Evolutionary conservation across 2,888 invertebrate species (phyloP).

Genomic region (Lacanobia wlatinum): DNA sequence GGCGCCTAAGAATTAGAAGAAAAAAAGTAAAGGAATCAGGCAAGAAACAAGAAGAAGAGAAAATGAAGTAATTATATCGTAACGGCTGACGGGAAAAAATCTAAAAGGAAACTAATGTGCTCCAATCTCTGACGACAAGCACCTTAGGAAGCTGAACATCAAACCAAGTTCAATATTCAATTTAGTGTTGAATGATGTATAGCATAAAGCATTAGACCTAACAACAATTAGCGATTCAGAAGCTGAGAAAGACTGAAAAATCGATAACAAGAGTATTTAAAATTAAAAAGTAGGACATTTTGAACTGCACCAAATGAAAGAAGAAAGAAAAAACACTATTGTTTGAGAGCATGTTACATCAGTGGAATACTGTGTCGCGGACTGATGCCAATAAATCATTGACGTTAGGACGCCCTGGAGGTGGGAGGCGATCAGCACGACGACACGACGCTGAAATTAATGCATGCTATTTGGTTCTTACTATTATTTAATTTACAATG

Average conservation of each 20-base stretch:
- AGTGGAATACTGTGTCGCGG: not conserved
- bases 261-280: not conserved
- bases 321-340: not conserved
- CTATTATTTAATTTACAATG: not conserved
- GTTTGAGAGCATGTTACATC: not conserved
- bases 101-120: not conserved
- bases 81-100: not conserved
- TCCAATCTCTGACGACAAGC: not conserved
- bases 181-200: not conserved
- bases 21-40: no score
- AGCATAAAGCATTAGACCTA: no score
- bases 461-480: not conserved
- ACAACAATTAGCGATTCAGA: no score
- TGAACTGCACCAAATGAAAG: no score
- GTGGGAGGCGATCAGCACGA: constrained; percentile 40
- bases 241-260: not conserved
- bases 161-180: not conserved
- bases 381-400: constrained; percentile 8
- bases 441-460: not conserved
- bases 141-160: no score
- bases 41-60: no score
- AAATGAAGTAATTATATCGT: not conserved
- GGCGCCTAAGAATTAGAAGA: no score
- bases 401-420: not conserved
- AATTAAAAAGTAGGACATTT: not conserved